Conservation (phyloP, 2,888 invertebrate species). For the Eucera pruinosa region DNA sequence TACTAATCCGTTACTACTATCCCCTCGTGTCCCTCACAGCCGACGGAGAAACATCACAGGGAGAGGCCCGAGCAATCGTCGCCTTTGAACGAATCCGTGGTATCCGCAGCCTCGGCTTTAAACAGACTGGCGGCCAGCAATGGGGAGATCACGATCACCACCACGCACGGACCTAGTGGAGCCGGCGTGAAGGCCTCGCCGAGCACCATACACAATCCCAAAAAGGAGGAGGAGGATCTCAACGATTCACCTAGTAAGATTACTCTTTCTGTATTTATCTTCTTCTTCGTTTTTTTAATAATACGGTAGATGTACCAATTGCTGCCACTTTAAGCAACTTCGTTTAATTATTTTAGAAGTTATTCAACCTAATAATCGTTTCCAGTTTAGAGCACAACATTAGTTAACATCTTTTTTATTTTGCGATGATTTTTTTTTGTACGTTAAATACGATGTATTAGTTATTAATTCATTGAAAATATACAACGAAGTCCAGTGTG, state of each 20-base stretch:
- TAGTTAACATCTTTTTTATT: too few relatives aligned
- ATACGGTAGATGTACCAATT: too few relatives aligned
- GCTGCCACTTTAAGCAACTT: too few relatives aligned
- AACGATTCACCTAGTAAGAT: conserved; percentile 94
- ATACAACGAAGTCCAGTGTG: too few relatives aligned
- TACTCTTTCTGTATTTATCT: not conserved
- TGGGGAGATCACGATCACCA: conserved; percentile 93
- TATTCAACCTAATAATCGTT: too few relatives aligned
- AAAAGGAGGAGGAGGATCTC: conserved; percentile 86
- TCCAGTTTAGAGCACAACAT: too few relatives aligned
- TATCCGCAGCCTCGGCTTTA: conserved; percentile 87
- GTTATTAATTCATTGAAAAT: too few relatives aligned
- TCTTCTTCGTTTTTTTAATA: not conserved
- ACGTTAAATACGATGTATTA: too few relatives aligned
- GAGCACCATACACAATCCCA: conserved; percentile 83
- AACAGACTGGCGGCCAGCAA: conserved; percentile 91
- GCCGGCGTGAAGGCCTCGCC: conserved; percentile 82
- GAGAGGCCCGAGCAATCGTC: conserved; percentile 85
- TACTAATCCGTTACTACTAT: conserved; percentile 61
- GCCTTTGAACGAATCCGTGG: conserved; percentile 84
- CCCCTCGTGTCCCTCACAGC: conserved; percentile 65
- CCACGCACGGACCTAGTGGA: conserved; percentile 88
- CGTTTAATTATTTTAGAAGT: too few relatives aligned
- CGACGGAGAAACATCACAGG: conserved; percentile 83
- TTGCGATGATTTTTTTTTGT: too few relatives aligned